Evolutionary conservation across 2,888 invertebrate species (phyloP).

Genomic region (Limenitis camilla): DNA sequence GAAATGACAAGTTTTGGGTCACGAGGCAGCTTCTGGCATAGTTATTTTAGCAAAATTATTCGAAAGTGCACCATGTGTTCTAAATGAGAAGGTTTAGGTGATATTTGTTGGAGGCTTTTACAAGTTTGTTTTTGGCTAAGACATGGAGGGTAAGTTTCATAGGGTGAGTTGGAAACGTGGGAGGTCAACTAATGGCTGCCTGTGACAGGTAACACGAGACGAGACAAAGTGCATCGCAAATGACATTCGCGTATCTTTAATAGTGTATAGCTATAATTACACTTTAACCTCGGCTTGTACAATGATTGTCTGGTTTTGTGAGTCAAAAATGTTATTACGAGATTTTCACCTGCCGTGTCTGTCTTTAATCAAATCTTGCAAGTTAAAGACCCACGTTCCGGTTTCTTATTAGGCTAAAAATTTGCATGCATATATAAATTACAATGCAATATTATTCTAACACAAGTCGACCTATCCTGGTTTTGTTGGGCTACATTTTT

Average conservation of each 20-base stretch:
- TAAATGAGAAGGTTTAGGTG: slow-evolving; percentile 19
- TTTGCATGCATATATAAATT: no score
- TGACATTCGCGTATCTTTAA: slow-evolving; percentile 44
- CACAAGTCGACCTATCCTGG: no score
- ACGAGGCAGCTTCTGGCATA: slow-evolving; percentile 31
- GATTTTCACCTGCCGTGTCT: slow-evolving; percentile 55
- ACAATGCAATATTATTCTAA: no score
- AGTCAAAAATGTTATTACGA: slow-evolving; percentile 37
- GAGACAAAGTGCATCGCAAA: slow-evolving; percentile 65
- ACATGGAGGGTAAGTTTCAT: slow-evolving; percentile 54
- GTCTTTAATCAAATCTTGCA: slow-evolving; percentile 69
- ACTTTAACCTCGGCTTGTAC: neutral
- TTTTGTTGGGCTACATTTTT: no score
- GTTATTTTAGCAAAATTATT: slow-evolving; percentile 24
- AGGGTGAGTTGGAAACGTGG: slow-evolving; percentile 48
- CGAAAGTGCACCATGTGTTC: slow-evolving; percentile 37
- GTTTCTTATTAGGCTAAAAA: slow-evolving; percentile 25
- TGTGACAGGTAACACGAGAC: slow-evolving; percentile 69
- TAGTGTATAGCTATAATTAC: slow-evolving; percentile 30
- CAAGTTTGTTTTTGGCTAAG: slow-evolving; percentile 33
- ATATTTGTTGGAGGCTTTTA: slow-evolving; percentile 23
- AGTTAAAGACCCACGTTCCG: slow-evolving; percentile 59
- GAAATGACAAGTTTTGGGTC: slow-evolving; percentile 69
- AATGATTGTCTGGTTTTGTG: neutral
- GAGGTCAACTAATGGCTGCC: slow-evolving; percentile 69